These are phyloP conservation scores for Zoanthus sansibaricus DNA, from an alignment of 92 coral and sea anemone genomes.

Conservation along the genomic window DNA sequence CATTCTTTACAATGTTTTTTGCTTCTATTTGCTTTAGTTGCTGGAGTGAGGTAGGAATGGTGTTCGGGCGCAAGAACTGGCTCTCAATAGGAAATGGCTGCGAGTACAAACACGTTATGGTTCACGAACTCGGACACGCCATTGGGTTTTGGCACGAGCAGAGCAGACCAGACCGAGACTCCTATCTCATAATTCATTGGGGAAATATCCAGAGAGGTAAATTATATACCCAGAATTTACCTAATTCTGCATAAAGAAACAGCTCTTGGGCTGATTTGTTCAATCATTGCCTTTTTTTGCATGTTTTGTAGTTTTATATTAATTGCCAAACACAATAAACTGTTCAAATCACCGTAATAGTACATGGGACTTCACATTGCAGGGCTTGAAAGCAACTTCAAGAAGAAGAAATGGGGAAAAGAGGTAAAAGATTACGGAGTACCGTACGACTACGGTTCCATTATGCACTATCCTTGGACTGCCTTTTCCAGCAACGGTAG, in stretches of 20 bases:
- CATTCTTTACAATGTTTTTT: neutral
- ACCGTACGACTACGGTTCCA: slow-evolving; percentile 4
- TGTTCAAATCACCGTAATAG: too few relatives aligned
- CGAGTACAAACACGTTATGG: slow-evolving; percentile 93
- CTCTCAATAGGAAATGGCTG: slow-evolving; percentile 91
- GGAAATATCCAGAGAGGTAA: neutral
- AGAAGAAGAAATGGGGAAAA: neutral
- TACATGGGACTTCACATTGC: neutral
- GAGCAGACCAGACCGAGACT: neutral
- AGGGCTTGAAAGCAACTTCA: neutral
- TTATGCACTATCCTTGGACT: slow-evolving; percentile 10
- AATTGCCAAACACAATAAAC: too few relatives aligned
- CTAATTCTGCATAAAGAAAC: too few relatives aligned
- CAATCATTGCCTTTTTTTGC: too few relatives aligned
- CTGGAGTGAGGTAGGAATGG: slow-evolving; percentile 90
- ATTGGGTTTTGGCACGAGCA: neutral
- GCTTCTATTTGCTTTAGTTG: slow-evolving; percentile 46
- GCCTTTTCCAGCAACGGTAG: neutral
- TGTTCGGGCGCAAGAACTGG: slow-evolving; percentile 69
- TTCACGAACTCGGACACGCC: slow-evolving; percentile 63
- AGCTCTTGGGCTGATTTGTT: neutral
- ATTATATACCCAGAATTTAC: neutral
- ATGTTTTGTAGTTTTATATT: too few relatives aligned
- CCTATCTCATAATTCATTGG: neutral
- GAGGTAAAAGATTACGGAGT: slow-evolving; percentile 1